These are phyloP conservation scores for Drosophila lacteicornis DNA, from an alignment of 1,140 invertebrate genomes.

Conservation along the genomic window DNA sequence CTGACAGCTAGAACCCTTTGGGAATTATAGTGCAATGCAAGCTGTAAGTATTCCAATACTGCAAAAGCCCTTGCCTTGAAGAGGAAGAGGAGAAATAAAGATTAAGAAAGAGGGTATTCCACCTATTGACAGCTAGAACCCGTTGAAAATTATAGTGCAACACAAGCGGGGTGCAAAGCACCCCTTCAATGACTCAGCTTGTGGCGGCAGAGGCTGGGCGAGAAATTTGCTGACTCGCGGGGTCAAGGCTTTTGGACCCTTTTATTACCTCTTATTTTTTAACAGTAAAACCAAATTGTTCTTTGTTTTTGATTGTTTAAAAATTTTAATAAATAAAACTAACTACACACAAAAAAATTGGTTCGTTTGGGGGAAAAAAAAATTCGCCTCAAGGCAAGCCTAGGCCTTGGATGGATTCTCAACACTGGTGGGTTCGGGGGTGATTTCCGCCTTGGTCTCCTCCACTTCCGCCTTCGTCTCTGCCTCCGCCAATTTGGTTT, in stretches of 20 bases:
- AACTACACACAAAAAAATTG: conserved; percentile 49
- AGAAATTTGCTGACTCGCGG: no score
- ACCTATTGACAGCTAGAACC: no score
- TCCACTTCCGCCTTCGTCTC: neutral
- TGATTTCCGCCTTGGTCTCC: conserved; percentile 32
- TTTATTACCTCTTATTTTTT: neutral
- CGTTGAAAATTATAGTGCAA: no score
- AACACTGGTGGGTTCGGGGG: conserved; percentile 20
- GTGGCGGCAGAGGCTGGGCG: no score
- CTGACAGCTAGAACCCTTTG: no score
- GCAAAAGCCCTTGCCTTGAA: no score
- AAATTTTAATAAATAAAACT: conserved; percentile 59
- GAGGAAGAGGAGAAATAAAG: no score
- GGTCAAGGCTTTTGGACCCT: neutral
- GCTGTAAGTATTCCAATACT: no score
- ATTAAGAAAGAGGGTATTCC: no score
- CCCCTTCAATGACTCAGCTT: no score
- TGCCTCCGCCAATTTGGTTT: neutral
- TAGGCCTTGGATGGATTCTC: conserved; percentile 68
- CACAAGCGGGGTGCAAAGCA: no score
- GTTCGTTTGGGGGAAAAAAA: conserved; percentile 22
- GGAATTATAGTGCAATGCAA: no score
- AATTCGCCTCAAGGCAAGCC: conserved; percentile 9
- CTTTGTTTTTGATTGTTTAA: conserved; percentile 13
- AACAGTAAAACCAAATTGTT: neutral